These are phyloP conservation scores for Drosophila dunni DNA, from an alignment of 1,140 invertebrate species.

Conservation along the genomic window DNA sequence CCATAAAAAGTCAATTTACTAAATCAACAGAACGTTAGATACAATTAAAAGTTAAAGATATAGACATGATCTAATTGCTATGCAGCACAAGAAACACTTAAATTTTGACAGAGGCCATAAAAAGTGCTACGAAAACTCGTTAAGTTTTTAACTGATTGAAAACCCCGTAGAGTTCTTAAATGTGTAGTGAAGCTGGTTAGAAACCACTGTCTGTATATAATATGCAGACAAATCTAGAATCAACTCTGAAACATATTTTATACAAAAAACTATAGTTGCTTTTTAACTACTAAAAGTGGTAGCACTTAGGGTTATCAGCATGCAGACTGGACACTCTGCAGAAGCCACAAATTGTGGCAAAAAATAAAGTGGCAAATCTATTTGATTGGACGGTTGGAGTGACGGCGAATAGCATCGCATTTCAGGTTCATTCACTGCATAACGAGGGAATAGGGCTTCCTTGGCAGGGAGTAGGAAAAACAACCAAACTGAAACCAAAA, in stretches of 20 bases:
- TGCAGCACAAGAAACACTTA: not conserved
- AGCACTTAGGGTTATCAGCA: constrained; percentile 31
- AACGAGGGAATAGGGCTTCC: constrained; percentile 33
- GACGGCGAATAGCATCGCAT: constrained; percentile 24
- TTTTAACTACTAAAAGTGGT: not conserved
- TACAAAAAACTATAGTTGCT: not conserved
- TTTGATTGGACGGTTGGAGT: constrained; percentile 6
- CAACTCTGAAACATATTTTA: not conserved
- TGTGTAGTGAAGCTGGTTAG: too few relatives aligned
- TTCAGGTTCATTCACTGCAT: constrained; percentile 55
- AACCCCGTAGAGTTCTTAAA: too few relatives aligned
- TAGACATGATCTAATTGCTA: not conserved
- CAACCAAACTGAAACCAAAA: not conserved
- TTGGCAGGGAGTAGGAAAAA: constrained; percentile 3
- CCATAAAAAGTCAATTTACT: too few relatives aligned
- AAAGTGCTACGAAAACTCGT: not conserved
- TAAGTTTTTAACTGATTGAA: too few relatives aligned
- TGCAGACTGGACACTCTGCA: constrained; percentile 26
- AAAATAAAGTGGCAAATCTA: constrained; percentile 27
- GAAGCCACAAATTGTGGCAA: constrained; percentile 23
- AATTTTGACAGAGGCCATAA: not conserved
- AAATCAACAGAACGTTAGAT: not conserved
- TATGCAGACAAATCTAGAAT: not conserved
- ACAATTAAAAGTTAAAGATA: not conserved
- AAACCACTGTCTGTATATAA: not conserved